A percentile compares a stretch with the other conserved stretches of the same genome.
phyloP scores from a whole-genome alignment of 2,797 vertebrate species.

The Spinus olivaceus region DNA sequence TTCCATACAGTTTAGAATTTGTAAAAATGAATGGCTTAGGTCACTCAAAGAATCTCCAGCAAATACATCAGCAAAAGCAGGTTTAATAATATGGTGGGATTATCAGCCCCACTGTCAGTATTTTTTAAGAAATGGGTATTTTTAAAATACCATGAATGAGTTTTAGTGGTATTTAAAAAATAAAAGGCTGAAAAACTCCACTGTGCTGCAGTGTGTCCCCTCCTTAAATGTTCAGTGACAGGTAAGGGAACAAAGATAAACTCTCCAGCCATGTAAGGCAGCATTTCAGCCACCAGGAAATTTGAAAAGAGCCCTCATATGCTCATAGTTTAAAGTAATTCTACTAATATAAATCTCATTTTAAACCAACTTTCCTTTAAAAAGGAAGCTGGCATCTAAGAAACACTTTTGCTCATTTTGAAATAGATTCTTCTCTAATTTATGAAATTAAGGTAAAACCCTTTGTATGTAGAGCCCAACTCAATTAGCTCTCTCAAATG shows the following conservation, averaged over 20 bases:
- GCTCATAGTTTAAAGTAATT: not conserved
- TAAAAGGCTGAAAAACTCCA: not conserved
- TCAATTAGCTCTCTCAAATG: slow-evolving; percentile 4
- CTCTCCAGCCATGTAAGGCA: not conserved
- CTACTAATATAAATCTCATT: not conserved
- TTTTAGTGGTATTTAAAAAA: not conserved
- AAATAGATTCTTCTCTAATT: slow-evolving; percentile 16
- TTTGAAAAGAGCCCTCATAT: not conserved
- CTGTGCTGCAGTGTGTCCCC: not conserved
- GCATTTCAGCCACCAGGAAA: not conserved
- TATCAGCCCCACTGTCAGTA: fast-evolving
- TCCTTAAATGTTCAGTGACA: not conserved
- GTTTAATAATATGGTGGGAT: not conserved
- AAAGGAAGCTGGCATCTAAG: not conserved
- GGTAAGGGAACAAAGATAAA: not conserved
- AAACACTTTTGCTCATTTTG: not conserved
- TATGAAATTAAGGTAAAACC: slow-evolving; percentile 16
- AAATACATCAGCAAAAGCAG: not conserved
- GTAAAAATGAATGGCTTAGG: not conserved
- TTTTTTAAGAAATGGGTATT: not conserved
- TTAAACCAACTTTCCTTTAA: not conserved
- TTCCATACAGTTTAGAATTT: not conserved
- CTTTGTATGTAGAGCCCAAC: not conserved
- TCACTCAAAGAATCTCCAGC: not conserved
- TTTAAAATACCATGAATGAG: fast-evolving